Evolutionary conservation across 2,113 vertebrate genomes (phyloP).

Genomic region (Proterorhinus semilunaris): DNA sequence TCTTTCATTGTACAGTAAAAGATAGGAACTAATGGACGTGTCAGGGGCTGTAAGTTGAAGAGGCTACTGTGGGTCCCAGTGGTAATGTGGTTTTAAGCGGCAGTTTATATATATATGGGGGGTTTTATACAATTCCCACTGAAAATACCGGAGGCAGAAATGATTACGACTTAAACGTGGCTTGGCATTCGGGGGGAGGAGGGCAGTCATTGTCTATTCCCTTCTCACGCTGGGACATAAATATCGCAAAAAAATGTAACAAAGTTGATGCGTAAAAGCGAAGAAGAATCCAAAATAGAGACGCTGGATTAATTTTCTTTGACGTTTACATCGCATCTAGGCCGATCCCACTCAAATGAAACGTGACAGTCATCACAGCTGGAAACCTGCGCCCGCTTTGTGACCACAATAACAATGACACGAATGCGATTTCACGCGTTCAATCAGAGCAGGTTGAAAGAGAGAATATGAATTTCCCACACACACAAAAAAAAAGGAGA

Average conservation of each 20-base stretch:
- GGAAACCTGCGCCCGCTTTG: slow-evolving; percentile 62
- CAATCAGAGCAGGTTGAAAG: slow-evolving; percentile 3
- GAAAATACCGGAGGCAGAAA: neutral
- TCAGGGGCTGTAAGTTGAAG: neutral
- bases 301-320: slow-evolving; percentile 19
- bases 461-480: too few relatives aligned
- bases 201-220: neutral
- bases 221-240: neutral
- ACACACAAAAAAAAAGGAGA: neutral
- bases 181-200: neutral
- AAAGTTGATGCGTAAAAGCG: neutral
- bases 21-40: slow-evolving; percentile 11
- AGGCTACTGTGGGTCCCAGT: neutral
- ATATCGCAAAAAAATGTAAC: neutral
- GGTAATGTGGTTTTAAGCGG: neutral
- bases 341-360: slow-evolving; percentile 33
- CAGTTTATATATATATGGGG: neutral
- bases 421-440: slow-evolving; percentile 31
- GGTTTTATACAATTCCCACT: too few relatives aligned
- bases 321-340: slow-evolving; percentile 22
- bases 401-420: slow-evolving; percentile 65
- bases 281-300: slow-evolving; percentile 12
- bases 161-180: neutral
- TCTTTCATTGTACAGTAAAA: slow-evolving; percentile 12
- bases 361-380: slow-evolving; percentile 67